Conservation (phyloP, 2,113 vertebrate species). For the Clarias macrocephalus region DNA sequence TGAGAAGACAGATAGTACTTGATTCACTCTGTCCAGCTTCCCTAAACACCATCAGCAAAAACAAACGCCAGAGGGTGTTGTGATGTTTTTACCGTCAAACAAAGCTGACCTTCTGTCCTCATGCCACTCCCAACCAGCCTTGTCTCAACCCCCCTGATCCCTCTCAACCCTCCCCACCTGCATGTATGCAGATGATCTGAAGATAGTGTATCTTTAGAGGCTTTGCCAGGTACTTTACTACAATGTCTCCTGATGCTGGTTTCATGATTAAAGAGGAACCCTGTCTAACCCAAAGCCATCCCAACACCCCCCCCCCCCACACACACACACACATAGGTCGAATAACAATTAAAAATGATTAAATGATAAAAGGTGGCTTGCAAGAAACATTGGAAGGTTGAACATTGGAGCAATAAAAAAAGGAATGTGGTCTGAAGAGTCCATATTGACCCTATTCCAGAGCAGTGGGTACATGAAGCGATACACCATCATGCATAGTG, state of each 20-base stretch:
- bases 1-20: constrained; percentile 43
- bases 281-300: not conserved
- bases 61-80: constrained; percentile 56
- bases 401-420: no score
- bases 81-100: constrained; percentile 53
- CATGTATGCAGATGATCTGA: constrained; percentile 4
- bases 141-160: not conserved
- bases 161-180: constrained; percentile 4
- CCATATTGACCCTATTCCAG: no score
- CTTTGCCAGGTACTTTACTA: constrained; percentile 17
- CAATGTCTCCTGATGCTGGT: not conserved
- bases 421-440: no score
- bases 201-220: not conserved
- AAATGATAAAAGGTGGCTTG: not conserved
- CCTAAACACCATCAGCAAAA: constrained; percentile 48
- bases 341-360: not conserved
- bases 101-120: constrained; percentile 52
- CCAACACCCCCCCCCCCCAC: no score
- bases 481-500: no score
- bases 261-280: constrained; percentile 4
- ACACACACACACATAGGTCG: not conserved
- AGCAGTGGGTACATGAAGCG: no score
- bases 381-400: not conserved
- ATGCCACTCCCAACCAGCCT: constrained; percentile 4
- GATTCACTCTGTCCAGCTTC: constrained; percentile 22